phyloP scores from a whole-genome alignment of 92 coral and sea anemone genomes.

The Chrysogorgia sp. region DNA sequence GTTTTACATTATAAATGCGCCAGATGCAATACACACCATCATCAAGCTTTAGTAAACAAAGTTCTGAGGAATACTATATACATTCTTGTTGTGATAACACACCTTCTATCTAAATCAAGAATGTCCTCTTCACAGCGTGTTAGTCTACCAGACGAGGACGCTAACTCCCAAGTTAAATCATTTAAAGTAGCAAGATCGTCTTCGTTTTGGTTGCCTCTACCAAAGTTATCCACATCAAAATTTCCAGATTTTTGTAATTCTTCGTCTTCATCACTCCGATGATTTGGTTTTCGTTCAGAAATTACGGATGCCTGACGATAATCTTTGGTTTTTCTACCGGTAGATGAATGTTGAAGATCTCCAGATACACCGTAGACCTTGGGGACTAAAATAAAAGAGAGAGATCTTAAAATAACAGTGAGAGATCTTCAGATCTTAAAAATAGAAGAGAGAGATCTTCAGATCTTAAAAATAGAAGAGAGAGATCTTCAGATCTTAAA shows the following conservation, averaged over 20 bases:
- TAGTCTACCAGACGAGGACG: constrained; percentile 85
- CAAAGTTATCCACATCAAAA: constrained; percentile 40
- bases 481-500: too few species aligned
- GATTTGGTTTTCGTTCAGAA: not conserved
- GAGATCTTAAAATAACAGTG: too few species aligned
- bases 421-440: too few species aligned
- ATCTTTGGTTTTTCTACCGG: not conserved
- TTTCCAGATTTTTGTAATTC: constrained; percentile 1
- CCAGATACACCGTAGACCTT: not conserved
- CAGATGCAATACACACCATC: not conserved
- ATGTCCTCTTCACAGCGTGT: constrained; percentile 72
- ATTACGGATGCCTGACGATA: not conserved
- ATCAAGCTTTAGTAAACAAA: too few species aligned
- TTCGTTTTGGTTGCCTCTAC: constrained; percentile 74
- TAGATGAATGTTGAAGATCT: not conserved
- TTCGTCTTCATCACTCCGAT: constrained; percentile 12
- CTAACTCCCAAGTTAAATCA: constrained; percentile 93
- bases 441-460: too few species aligned
- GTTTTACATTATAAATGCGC: not conserved
- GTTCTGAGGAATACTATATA: not conserved
- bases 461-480: too few species aligned
- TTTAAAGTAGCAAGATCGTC: constrained; percentile 87
- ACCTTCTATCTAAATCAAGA: constrained; percentile 62
- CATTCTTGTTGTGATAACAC: not conserved
- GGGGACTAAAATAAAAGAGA: not conserved